Evolutionary conservation across 2,113 vertebrate species (phyloP).

Genomic region (Rana temporaria): DNA sequence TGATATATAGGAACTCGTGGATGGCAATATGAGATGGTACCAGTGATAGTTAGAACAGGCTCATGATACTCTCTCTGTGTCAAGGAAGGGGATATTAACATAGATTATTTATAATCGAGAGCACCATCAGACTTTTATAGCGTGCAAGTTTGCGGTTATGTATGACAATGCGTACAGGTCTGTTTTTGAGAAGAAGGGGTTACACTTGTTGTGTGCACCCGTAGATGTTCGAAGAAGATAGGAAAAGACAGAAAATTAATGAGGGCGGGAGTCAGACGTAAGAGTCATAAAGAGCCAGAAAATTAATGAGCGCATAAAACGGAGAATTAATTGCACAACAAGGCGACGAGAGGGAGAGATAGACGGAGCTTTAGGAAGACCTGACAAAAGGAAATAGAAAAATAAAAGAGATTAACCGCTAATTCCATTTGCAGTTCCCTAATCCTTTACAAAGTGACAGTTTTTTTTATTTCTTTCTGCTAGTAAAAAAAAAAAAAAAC

Average conservation of each 20-base stretch:
- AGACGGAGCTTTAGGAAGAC: constrained; percentile 22
- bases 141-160: not conserved
- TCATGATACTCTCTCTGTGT: constrained; percentile 8
- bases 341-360: constrained; percentile 27
- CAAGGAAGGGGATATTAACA: constrained; percentile 25
- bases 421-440: constrained; percentile 50
- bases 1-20: constrained; percentile 54
- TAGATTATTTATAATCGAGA: constrained; percentile 48
- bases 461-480: not conserved
- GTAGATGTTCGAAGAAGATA: constrained; percentile 23
- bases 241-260: constrained; percentile 38
- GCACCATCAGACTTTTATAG: constrained; percentile 8
- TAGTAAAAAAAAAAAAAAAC: constrained; percentile 1
- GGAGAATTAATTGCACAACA: constrained; percentile 57
- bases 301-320: constrained; percentile 53
- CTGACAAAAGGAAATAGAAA: constrained; percentile 54
- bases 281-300: constrained; percentile 52
- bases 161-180: not conserved
- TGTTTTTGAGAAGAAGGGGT: not conserved
- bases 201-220: constrained; percentile 22
- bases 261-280: constrained; percentile 42
- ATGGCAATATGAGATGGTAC: constrained; percentile 2
- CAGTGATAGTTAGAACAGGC: constrained; percentile 20
- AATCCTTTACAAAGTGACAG: constrained; percentile 55
- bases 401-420: constrained; percentile 54